A percentile compares a stretch with the other conserved stretches of the same genome.
These are phyloP conservation scores for Sepiola atlantica DNA, from an alignment of 2,888 invertebrate genomes.

Conservation along the genomic window DNA sequence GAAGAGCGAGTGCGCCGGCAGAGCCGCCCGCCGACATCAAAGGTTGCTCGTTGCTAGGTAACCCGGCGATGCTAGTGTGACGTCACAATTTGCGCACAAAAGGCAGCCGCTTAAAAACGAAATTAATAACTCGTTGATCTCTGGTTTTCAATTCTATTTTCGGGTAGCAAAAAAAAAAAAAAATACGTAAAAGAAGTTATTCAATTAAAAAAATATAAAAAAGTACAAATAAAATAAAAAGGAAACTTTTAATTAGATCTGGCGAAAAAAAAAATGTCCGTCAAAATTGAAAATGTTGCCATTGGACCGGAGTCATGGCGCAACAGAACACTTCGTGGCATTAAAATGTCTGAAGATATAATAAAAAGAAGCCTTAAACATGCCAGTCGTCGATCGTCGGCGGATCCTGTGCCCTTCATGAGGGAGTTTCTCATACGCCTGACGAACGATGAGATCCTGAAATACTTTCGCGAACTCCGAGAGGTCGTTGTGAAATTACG, in stretches of 20 bases:
- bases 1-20: no score
- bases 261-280: background rate
- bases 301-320: conserved; percentile 73
- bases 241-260: no score
- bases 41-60: no score
- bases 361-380: conserved; percentile 70
- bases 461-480: conserved; percentile 71
- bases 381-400: conserved; percentile 68
- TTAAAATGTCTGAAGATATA: conserved; percentile 71
- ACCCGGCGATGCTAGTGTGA: no score
- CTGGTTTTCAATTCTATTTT: no score
- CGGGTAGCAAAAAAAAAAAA: background rate
- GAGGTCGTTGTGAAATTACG: conserved; percentile 71
- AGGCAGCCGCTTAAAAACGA: no score
- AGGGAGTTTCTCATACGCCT: conserved; percentile 71
- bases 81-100: no score
- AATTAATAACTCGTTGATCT: no score
- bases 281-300: conserved; percentile 48
- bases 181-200: background rate
- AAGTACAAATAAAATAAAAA: no score
- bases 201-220: background rate
- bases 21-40: no score
- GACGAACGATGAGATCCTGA: conserved; percentile 73
- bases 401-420: conserved; percentile 73
- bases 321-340: conserved; percentile 70